Percentiles rank a stretch among this genome's conserved stretches.
phyloP scores from a whole-genome alignment of 2,888 invertebrate genomes.

The Lithosia quadra region DNA sequence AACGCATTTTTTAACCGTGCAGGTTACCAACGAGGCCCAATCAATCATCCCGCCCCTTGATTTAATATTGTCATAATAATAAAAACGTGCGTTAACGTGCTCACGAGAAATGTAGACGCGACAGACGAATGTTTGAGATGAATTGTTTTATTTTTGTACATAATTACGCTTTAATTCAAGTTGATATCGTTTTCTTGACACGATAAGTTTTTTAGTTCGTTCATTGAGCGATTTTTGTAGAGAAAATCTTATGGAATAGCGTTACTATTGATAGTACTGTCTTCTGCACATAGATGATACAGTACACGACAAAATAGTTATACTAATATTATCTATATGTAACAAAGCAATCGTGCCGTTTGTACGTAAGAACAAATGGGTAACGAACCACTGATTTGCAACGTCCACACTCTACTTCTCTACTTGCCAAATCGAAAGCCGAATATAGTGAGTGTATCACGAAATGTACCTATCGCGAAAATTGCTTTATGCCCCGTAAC shows the following conservation, averaged over 20 bases:
- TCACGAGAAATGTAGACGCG: conserved; percentile 33
- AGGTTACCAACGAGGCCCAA: conserved; percentile 67
- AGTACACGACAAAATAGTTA: too few relatives aligned
- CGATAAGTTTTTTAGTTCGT: not conserved
- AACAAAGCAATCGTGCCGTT: too few relatives aligned
- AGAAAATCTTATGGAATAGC: too few relatives aligned
- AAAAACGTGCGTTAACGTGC: conserved; percentile 76
- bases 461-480: too few relatives aligned
- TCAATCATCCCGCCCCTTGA: conserved; percentile 80
- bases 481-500: not conserved
- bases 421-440: too few relatives aligned
- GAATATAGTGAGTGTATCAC: too few relatives aligned
- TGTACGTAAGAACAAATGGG: too few relatives aligned
- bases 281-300: too few relatives aligned
- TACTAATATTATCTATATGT: too few relatives aligned
- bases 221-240: not conserved
- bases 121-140: conserved; percentile 11
- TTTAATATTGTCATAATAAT: conserved; percentile 83
- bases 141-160: not conserved
- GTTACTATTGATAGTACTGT: too few relatives aligned
- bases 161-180: not conserved
- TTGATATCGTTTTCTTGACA: not conserved
- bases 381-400: too few relatives aligned
- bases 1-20: conserved; percentile 47
- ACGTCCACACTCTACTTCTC: too few relatives aligned